Percentiles rank a stretch among this genome's conserved stretches.
These are phyloP conservation scores for Tenrec ecaudatus DNA, from an alignment of 2,113 vertebrate species.

Conservation along the genomic window DNA sequence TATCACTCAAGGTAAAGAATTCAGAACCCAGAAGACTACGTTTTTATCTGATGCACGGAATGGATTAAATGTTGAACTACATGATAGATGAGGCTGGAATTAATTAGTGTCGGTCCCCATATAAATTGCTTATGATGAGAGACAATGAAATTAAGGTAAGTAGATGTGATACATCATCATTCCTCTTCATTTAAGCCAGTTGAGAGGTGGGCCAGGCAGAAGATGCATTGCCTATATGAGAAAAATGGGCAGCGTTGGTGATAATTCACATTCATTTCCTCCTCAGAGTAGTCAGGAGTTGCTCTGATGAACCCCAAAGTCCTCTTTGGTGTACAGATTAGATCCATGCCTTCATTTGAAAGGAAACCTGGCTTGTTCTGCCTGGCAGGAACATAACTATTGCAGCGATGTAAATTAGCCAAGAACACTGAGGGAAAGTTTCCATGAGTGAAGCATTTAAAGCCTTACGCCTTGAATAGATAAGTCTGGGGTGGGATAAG, in stretches of 20 bases:
- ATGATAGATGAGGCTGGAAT: constrained; percentile 65
- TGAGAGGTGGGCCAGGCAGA: neutral
- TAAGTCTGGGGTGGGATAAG: neutral
- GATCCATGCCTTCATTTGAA: constrained; percentile 15
- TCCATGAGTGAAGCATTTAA: neutral
- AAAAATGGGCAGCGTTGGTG: constrained; percentile 23
- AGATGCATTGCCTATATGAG: neutral
- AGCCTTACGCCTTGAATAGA: neutral
- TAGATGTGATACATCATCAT: constrained; percentile 59
- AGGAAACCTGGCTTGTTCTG: neutral
- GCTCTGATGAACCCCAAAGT: constrained; percentile 28
- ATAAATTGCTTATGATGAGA: constrained; percentile 65
- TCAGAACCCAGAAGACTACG: constrained; percentile 48
- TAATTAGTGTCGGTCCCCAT: constrained; percentile 67
- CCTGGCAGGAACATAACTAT: neutral
- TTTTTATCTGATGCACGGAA: constrained; percentile 53
- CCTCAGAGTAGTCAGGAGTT: neutral
- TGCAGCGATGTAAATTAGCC: constrained; percentile 1
- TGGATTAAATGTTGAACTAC: constrained; percentile 62
- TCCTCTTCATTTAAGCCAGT: constrained; percentile 59
- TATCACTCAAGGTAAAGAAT: constrained; percentile 61
- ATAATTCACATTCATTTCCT: constrained; percentile 35
- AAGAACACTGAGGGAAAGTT: neutral
- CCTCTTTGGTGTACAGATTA: constrained; percentile 3
- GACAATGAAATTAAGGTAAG: constrained; percentile 66